Conservation (phyloP, 1,140 invertebrate species). For the Cotesia vestalis region DNA sequence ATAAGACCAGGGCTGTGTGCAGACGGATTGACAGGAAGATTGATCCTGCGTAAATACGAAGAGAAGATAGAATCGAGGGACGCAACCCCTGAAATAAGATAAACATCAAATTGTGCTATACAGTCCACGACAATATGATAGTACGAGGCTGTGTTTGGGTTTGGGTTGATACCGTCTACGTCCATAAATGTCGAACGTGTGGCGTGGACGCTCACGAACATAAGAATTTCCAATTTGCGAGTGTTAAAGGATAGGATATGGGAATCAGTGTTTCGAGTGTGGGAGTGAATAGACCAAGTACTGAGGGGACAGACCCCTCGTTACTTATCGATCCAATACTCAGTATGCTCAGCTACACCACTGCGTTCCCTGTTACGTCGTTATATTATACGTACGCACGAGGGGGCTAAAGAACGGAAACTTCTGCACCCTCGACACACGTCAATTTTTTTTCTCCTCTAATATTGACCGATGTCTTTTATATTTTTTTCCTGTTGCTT, state of each 20-base stretch:
- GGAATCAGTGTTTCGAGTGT: too few relatives aligned
- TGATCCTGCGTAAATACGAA: too few relatives aligned
- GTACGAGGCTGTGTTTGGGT: background rate
- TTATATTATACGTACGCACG: background rate
- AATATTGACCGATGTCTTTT: slow-evolving; percentile 29
- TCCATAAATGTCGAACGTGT: background rate
- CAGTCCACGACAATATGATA: too few relatives aligned
- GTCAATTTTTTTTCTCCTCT: slow-evolving; percentile 10
- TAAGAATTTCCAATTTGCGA: slow-evolving; percentile 50
- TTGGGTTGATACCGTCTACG: background rate
- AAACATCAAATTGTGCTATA: too few relatives aligned
- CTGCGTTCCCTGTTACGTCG: background rate
- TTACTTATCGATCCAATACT: slow-evolving; percentile 32
- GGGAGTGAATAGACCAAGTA: background rate
- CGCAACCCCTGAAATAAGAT: too few relatives aligned
- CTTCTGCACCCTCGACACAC: slow-evolving; percentile 21
- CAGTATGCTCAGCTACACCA: background rate
- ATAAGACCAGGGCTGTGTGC: too few relatives aligned
- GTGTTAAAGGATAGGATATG: slow-evolving; percentile 20
- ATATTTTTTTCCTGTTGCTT: slow-evolving; percentile 11
- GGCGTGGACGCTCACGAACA: slow-evolving; percentile 11
- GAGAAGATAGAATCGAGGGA: too few relatives aligned
- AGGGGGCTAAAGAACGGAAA: slow-evolving; percentile 27
- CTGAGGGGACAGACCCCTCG: slow-evolving; percentile 30
- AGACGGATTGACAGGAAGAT: too few relatives aligned